A percentile compares a stretch with the other conserved stretches of the same genome.
These are phyloP conservation scores for Grus americana DNA, from an alignment of 2,113 vertebrate species.

Conservation along the genomic window DNA sequence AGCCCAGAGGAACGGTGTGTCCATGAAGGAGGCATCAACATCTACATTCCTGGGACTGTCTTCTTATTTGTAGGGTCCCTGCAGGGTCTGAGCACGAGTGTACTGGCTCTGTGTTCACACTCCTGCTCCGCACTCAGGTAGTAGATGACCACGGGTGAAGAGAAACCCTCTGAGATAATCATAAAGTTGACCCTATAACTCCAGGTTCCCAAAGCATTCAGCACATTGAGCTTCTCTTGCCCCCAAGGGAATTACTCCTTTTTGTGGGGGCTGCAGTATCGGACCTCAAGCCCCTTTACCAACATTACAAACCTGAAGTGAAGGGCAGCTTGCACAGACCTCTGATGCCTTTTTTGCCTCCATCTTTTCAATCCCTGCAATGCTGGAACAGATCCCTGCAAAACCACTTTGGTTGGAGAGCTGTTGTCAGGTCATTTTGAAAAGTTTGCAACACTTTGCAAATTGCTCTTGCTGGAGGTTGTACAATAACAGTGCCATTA, in stretches of 20 bases:
- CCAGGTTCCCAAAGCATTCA: neutral
- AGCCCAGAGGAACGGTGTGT: neutral
- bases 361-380: neutral
- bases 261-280: fast-evolving
- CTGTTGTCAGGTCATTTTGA: constrained; percentile 45
- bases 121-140: neutral
- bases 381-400: constrained; percentile 11
- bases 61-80: neutral
- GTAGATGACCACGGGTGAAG: neutral
- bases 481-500: neutral
- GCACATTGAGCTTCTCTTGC: neutral
- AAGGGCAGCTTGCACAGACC: neutral
- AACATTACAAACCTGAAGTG: neutral
- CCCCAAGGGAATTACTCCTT: neutral
- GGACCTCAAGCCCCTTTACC: neutral
- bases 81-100: neutral
- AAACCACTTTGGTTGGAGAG: constrained; percentile 34
- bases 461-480: constrained; percentile 55
- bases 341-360: neutral
- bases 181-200: neutral
- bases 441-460: constrained; percentile 44
- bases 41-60: fast-evolving
- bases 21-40: neutral
- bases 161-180: neutral
- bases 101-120: neutral